Percentiles rank a stretch among this genome's conserved stretches.
These are phyloP conservation scores for Dione vanillae DNA, from an alignment of 2,888 invertebrate genomes.

Conservation along the genomic window DNA sequence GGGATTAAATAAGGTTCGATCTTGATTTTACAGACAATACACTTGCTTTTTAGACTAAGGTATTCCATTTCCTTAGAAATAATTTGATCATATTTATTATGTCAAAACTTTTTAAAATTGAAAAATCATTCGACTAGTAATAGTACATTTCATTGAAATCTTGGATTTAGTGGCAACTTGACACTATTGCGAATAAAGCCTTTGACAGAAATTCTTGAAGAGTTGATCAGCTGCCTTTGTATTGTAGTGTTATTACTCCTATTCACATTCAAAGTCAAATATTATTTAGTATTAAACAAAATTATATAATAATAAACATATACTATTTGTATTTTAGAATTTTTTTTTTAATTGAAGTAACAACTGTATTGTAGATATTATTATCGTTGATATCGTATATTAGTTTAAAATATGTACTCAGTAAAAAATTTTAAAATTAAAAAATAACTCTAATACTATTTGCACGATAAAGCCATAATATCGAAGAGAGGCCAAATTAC, in stretches of 20 bases:
- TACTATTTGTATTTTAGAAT: neutral
- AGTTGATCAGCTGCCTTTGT: neutral
- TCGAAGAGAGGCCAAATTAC: neutral
- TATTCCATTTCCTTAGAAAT: too few relatives aligned
- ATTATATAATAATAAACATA: neutral
- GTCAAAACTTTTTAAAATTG: conserved; percentile 1
- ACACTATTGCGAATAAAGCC: conserved; percentile 31
- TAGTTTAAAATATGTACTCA: too few relatives aligned
- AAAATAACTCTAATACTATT: neutral
- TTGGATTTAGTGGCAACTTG: conserved; percentile 33
- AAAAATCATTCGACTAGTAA: neutral
- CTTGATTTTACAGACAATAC: too few relatives aligned
- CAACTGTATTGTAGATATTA: too few relatives aligned
- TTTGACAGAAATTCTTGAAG: conserved; percentile 23
- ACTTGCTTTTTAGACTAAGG: too few relatives aligned
- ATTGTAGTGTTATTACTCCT: conserved; percentile 6
- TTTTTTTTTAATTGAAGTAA: too few relatives aligned
- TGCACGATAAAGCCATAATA: neutral
- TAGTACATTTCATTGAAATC: conserved; percentile 22
- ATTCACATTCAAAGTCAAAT: neutral
- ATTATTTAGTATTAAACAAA: too few relatives aligned
- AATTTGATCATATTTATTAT: too few relatives aligned
- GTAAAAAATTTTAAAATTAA: neutral
- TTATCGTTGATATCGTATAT: too few relatives aligned
- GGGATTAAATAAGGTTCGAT: too few relatives aligned